Evolutionary conservation across 2,797 vertebrate genomes (phyloP), one percentile per base, ranked within the genome.

Genomic region (Botia kubotai): DNA sequence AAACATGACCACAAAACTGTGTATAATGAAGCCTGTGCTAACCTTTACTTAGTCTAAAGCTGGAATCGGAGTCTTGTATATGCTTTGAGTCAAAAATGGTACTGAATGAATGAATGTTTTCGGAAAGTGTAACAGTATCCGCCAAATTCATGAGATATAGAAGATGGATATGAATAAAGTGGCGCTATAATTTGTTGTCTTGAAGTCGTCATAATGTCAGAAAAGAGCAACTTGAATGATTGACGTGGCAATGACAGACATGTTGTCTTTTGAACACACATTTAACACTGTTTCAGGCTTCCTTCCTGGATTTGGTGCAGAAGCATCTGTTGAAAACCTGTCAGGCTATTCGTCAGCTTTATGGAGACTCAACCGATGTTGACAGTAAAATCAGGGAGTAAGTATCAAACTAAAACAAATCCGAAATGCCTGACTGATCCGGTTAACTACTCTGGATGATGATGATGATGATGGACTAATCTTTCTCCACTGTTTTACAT

Each of bases 301-400:
- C 91, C 57, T 92, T 90, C 43, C 72, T 92, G 29, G 82, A 84
- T 57, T 91, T 91, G 83, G 86, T 96, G 39, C 94, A 93, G 90
- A 91, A 86, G 69, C 89, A 93, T 80, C 94, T 99, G 43, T 88
- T 97, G 71, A 98, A 96, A 92, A 94, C 92, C 57, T 92, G 95
- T 84, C 95, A 94, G 91, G 89, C 85, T 60, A 90, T 99, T 85
- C 91, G 96, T 53, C 95, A 97, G 60, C 91, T 94, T 14, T 91
- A 95, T 19, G 86, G 91, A 36, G 70, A 81, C 5, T 70, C 86
- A 46, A 80, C 87, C 43, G 91, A 96, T 82, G 91, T 88, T 83
- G 93, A 96, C 39, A 74, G 86, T 79, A 96, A 95, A 96, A 90
- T 98, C 88, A 93, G 93, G 94, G 97, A 98, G 98, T 99, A 92